Evolutionary conservation across 2,888 invertebrate species (phyloP).

Genomic region (Pseudococcus viburni): DNA sequence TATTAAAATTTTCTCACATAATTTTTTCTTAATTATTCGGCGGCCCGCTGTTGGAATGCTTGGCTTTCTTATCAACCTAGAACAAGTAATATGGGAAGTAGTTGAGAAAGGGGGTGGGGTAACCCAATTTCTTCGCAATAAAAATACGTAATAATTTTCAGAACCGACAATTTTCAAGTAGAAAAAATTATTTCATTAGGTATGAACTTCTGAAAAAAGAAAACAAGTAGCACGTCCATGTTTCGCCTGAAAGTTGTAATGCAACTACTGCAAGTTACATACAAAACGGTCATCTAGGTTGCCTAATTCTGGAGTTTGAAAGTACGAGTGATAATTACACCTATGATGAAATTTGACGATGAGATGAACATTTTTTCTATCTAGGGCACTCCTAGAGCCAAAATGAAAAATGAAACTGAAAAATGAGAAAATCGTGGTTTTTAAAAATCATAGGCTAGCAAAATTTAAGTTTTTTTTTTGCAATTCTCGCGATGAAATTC

Average conservation of each 20-base stretch:
- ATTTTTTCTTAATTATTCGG: background rate
- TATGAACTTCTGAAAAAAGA: background rate
- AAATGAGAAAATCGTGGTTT: too few relatives aligned
- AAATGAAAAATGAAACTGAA: too few relatives aligned
- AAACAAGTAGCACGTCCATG: background rate
- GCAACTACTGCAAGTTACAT: background rate
- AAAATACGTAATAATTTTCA: background rate
- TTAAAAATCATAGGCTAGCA: too few relatives aligned
- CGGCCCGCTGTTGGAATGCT: background rate
- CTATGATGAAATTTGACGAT: too few relatives aligned
- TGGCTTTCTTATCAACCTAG: background rate
- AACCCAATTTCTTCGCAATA: background rate
- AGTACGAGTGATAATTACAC: too few relatives aligned
- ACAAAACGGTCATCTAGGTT: background rate
- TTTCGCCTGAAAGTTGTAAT: background rate
- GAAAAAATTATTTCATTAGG: background rate
- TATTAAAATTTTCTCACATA: constrained; percentile 19
- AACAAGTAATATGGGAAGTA: too few relatives aligned
- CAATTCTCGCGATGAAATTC: too few relatives aligned
- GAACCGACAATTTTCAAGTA: background rate
- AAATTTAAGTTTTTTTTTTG: too few relatives aligned
- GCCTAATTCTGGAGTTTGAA: background rate
- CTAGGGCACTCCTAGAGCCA: too few relatives aligned
- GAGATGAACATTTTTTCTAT: too few relatives aligned
- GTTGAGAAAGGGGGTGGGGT: too few relatives aligned